Conservation (phyloP, 2,797 vertebrate species). For the Zenarchopterus dispar region DNA sequence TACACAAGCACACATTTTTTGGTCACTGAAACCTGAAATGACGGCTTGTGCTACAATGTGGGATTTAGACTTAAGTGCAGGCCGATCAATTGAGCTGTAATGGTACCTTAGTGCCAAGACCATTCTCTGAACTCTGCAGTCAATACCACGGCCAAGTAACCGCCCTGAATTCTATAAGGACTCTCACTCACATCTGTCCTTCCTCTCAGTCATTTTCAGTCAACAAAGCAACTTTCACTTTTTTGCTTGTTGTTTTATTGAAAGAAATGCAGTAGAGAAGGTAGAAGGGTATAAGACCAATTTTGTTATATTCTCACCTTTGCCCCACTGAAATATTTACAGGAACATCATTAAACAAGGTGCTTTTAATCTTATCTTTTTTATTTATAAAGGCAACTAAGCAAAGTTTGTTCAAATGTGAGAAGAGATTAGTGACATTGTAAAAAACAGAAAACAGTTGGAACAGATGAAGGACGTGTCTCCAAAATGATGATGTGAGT, state of each 20-base stretch:
- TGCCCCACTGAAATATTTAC: background rate
- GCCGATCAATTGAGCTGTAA: conserved; percentile 81
- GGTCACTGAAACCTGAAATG: conserved; percentile 74
- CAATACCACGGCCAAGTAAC: conserved; percentile 71
- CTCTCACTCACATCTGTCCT: conserved; percentile 47
- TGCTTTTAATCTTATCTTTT: background rate
- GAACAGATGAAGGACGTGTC: conserved; percentile 24
- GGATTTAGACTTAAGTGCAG: conserved; percentile 81
- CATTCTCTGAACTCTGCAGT: conserved; percentile 71
- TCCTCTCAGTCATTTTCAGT: conserved; percentile 47
- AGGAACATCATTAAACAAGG: background rate
- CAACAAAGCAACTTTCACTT: conserved; percentile 44
- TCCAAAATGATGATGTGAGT: conserved; percentile 27
- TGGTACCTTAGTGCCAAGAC: conserved; percentile 73
- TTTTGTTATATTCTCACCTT: conserved; percentile 4
- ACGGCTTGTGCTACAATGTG: conserved; percentile 71
- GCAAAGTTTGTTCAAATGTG: conserved; percentile 10
- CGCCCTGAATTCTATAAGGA: conserved; percentile 64
- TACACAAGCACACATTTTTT: conserved; percentile 25
- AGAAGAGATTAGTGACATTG: conserved; percentile 22
- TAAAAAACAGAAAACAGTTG: conserved; percentile 18
- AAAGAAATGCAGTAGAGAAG: conserved; percentile 16
- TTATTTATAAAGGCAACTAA: background rate
- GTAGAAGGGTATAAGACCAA: too few relatives aligned
- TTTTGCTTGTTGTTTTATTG: conserved; percentile 59